Conservation (phyloP, 1,140 invertebrate species). For the Drosophila arawakana region DNA sequence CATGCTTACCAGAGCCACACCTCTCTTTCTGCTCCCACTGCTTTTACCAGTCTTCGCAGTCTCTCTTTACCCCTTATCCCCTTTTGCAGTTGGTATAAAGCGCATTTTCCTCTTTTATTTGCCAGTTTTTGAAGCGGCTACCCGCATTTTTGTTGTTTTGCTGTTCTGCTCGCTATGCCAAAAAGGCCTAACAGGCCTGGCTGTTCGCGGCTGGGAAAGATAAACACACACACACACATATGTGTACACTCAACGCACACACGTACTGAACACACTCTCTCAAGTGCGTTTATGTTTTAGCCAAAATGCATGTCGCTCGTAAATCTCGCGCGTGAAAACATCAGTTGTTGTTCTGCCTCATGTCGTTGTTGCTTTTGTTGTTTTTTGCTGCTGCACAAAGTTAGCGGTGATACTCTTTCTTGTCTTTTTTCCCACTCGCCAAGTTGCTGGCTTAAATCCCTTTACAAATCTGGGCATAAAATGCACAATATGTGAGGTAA, state of each 20-base stretch:
- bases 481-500: conserved; percentile 34
- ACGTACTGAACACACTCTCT: conserved; percentile 19
- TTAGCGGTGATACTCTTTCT: not conserved
- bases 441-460: conserved; percentile 38
- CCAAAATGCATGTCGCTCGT: conserved; percentile 74
- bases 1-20: not conserved
- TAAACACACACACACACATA: conserved; percentile 62
- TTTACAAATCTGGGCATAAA: conserved; percentile 43
- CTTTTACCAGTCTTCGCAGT: not conserved
- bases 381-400: conserved; percentile 28
- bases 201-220: conserved; percentile 55
- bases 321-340: conserved; percentile 80
- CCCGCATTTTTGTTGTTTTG: conserved; percentile 77
- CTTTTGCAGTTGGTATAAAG: conserved; percentile 46
- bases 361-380: conserved; percentile 47
- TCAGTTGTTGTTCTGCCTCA: conserved; percentile 54
- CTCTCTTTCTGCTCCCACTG: not conserved
- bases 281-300: conserved; percentile 74
- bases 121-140: conserved; percentile 44
- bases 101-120: conserved; percentile 62
- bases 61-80: not conserved
- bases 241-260: conserved; percentile 8
- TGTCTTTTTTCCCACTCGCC: not conserved
- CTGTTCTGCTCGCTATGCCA: conserved; percentile 38
- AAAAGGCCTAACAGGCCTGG: conserved; percentile 68